phyloP scores from a whole-genome alignment of 2,797 vertebrate species.

The Cossypha heuglini region DNA sequence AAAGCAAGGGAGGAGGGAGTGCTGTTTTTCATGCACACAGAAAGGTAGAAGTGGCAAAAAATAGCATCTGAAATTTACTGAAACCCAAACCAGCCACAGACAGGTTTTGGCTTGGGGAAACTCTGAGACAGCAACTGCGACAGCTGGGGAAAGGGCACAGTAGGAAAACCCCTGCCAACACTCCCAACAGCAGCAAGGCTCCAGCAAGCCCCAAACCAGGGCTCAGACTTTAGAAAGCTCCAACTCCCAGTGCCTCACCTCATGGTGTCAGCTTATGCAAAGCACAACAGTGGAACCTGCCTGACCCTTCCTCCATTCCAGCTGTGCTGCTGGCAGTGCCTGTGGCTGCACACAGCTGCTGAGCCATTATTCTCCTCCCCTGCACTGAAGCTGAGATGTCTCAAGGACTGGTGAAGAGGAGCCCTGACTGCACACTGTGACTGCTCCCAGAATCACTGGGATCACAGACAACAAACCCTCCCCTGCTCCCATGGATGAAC shows the following conservation, averaged over 20 bases:
- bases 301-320: not conserved
- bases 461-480: not conserved
- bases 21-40: not conserved
- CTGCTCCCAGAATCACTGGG: not conserved
- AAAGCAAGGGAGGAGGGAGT: not conserved
- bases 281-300: not conserved
- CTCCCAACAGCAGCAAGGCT: accelerated
- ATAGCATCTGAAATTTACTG: not conserved
- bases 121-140: not conserved
- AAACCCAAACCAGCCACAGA: not conserved
- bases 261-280: not conserved
- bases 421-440: not conserved
- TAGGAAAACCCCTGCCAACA: not conserved
- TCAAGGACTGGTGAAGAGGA: not conserved
- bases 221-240: not conserved
- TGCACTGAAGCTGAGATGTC: not conserved
- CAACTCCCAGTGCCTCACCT: not conserved
- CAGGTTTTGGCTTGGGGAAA: not conserved
- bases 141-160: not conserved
- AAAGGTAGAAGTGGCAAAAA: not conserved
- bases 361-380: not conserved
- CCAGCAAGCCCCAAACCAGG: not conserved
- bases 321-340: not conserved
- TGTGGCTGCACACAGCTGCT: not conserved
- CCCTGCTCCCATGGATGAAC: accelerated